Evolutionary conservation across 1,140 invertebrate genomes (phyloP).

Genomic region (Drosophila albomicans): DNA sequence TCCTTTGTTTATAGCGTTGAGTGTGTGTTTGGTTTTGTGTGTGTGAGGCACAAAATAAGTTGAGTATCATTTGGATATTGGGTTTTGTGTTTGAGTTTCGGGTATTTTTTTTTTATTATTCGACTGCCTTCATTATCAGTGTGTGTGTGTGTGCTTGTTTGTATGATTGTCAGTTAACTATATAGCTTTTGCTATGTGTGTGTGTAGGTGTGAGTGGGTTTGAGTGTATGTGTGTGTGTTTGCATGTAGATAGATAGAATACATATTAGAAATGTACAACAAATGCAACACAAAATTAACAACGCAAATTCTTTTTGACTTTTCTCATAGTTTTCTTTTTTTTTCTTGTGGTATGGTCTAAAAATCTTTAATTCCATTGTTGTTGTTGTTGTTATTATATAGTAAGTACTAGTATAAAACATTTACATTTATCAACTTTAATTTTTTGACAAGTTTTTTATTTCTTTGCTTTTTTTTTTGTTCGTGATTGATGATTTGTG

Average conservation of each 20-base stretch:
- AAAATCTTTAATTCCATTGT: conserved; percentile 74
- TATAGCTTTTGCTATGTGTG: conserved; percentile 10
- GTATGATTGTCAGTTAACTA: conserved; percentile 23
- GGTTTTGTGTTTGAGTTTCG: conserved; percentile 20
- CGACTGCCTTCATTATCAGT: background rate
- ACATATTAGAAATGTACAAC: conserved; percentile 74
- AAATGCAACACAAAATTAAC: conserved; percentile 83
- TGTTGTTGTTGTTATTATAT: conserved; percentile 74
- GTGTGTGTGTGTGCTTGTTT: conserved; percentile 4
- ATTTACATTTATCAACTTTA: conserved; percentile 40
- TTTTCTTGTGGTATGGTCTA: conserved; percentile 18
- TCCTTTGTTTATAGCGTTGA: conserved; percentile 1
- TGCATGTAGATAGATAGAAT: conserved; percentile 27
- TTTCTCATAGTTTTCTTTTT: conserved; percentile 30
- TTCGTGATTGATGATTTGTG: conserved; percentile 72
- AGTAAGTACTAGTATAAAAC: conserved; percentile 17
- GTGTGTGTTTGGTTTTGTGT: too few relatives aligned
- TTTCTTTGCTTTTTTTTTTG: conserved; percentile 43
- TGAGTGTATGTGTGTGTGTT: conserved; percentile 12
- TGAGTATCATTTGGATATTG: conserved; percentile 8
- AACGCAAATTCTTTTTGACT: conserved; percentile 60
- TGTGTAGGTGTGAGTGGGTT: background rate
- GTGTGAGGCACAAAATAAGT: conserved; percentile 1
- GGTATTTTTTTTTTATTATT: conserved; percentile 20
- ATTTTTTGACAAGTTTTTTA: conserved; percentile 9